Evolutionary conservation across 2,113 vertebrate species (phyloP).

Genomic region (Capra hircus): DNA sequence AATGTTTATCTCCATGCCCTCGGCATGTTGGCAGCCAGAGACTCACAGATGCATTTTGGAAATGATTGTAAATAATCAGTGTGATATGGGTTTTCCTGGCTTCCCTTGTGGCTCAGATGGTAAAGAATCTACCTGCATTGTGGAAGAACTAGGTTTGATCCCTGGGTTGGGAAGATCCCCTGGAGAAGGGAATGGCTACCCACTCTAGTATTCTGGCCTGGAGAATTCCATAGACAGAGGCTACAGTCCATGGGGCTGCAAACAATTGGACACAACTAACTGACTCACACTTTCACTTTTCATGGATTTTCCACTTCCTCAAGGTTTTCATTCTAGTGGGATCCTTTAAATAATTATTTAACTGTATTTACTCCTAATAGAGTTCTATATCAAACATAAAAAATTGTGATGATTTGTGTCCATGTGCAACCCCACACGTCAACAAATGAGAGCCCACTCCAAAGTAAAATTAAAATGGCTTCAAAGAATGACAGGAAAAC

Average conservation of each 20-base stretch:
- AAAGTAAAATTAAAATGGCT: slow-evolving; percentile 51
- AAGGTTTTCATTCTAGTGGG: not conserved
- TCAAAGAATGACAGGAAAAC: slow-evolving; percentile 66
- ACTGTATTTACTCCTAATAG: not conserved
- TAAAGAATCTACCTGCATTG: not conserved
- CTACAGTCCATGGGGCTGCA: not conserved
- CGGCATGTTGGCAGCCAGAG: not conserved
- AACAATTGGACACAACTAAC: not conserved
- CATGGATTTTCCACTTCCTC: not conserved
- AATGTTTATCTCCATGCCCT: not conserved
- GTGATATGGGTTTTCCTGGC: not conserved
- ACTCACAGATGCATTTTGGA: not conserved
- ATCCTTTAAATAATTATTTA: not conserved
- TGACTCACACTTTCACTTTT: not conserved
- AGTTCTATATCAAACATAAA: not conserved
- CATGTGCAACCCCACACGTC: not conserved
- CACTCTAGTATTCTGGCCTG: not conserved
- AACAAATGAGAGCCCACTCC: slow-evolving; percentile 40
- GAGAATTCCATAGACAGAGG: not conserved
- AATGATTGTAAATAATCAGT: not conserved
- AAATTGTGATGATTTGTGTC: slow-evolving; percentile 3
- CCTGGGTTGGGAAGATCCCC: not conserved
- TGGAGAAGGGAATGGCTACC: not conserved
- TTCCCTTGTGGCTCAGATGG: not conserved
- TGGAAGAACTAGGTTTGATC: not conserved